phyloP scores from a whole-genome alignment of 2,888 invertebrate genomes.

The Tupiocoris notatus region DNA sequence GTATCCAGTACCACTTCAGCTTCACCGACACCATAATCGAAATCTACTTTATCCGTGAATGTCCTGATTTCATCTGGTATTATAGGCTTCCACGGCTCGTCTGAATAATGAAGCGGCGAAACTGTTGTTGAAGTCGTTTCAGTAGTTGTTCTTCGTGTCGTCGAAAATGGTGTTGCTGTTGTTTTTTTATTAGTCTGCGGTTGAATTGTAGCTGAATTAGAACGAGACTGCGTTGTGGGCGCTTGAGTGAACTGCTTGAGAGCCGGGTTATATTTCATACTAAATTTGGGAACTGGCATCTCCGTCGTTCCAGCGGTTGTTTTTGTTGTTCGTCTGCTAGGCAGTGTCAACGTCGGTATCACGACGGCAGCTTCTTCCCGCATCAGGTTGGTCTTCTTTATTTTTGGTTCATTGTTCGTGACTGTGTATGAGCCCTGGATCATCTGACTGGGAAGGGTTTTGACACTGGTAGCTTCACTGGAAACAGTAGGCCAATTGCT shows the following conservation, averaged over 20 bases:
- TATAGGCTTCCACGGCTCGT: constrained; percentile 49
- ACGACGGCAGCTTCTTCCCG: constrained; percentile 36
- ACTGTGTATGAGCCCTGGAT: constrained; percentile 36
- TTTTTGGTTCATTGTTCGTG: constrained; percentile 24
- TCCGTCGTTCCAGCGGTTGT: constrained; percentile 31
- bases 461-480: constrained; percentile 19
- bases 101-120: constrained; percentile 35
- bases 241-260: constrained; percentile 38
- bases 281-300: constrained; percentile 16
- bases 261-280: constrained; percentile 43
- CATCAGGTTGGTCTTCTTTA: constrained; percentile 16
- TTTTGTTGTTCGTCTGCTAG: constrained; percentile 23
- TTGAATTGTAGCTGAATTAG: neutral
- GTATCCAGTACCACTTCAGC: constrained; percentile 54
- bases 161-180: constrained; percentile 4
- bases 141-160: constrained; percentile 21
- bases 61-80: constrained; percentile 45
- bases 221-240: neutral
- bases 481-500: constrained; percentile 24
- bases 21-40: constrained; percentile 51
- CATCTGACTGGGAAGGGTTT: constrained; percentile 34
- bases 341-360: constrained; percentile 22
- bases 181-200: neutral
- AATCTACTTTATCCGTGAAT: constrained; percentile 34
- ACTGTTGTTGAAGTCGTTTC: neutral